Evolutionary conservation across 1,140 invertebrate genomes (phyloP), one percentile per base, ranked within the genome.

Genomic region (Drosophila pandora): DNA sequence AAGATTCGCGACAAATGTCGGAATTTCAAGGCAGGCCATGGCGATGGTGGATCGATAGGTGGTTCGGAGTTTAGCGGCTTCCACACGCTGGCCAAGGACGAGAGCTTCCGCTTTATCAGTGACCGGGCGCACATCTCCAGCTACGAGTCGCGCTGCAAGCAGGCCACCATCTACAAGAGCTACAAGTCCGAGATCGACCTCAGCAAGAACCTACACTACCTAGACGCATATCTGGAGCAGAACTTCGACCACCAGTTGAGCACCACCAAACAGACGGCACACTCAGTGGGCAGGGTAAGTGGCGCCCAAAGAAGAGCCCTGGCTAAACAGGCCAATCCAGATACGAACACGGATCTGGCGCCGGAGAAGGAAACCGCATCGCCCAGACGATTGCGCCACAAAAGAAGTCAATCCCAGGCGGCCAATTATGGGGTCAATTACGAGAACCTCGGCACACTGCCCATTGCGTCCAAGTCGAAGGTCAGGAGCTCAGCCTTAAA

Each of bases 131-230:
- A 90, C 54, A 91, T 91, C 28, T 88, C 75, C 52, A 89, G 72
- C 60, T 91, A 91, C 50, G 90, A 91, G 32, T 85, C 83, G 0
- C 69, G 78, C 9, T 91, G 90, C 72, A 82, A 79, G 8, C 87
- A 91, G 39, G 81, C 89, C 28, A 90, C 85, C 25, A 81, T 91
- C 45, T 92, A 92, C 39, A 92, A 92, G 61, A 91, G 91, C 57
- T 92, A 92, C 61, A 92, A 92, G 43, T 92, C 91, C 0, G 91
- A 92, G 71, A 90, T 92, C 4, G 91, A 92, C 61, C 70, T 92
- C 8, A 90, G 90, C 47, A 91, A 91, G 57, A 92, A 92, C 58
- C 61, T 92, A 12, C 84, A 91, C 59, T 92, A 92, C 50, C 39
- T 92, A 39, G 91, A 92, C 41, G 89, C 90, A 21, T 92, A 91